These are phyloP conservation scores for Labroides dimidiatus DNA, from an alignment of 2,797 vertebrate species.

Conservation along the genomic window DNA sequence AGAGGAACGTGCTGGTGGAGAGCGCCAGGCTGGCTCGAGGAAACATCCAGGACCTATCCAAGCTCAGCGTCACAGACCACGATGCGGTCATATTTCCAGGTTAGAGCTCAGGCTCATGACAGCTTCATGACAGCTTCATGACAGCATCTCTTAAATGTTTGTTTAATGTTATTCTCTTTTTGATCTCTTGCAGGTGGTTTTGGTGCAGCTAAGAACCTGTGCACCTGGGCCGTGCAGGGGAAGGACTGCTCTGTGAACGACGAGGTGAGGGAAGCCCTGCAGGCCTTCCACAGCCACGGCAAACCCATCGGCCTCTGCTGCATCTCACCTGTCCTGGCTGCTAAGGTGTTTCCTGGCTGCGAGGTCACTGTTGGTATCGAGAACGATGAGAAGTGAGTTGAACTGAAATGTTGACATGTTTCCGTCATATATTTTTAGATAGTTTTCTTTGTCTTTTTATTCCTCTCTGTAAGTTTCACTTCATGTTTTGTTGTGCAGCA, in stretches of 20 bases:
- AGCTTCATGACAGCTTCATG: neutral
- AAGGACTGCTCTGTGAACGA: constrained; percentile 85
- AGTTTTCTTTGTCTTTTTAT: too few relatives aligned
- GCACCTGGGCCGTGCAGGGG: constrained; percentile 88
- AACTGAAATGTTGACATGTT: too few relatives aligned
- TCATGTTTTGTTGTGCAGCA: neutral
- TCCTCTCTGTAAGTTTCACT: too few relatives aligned
- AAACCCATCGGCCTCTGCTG: constrained; percentile 89
- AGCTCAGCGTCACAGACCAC: constrained; percentile 80
- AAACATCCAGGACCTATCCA: constrained; percentile 83
- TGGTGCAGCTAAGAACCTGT: constrained; percentile 87
- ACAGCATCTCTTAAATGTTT: too few relatives aligned
- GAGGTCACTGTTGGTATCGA: constrained; percentile 86
- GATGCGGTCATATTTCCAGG: constrained; percentile 87
- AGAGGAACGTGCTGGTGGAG: constrained; percentile 86
- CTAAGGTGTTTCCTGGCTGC: constrained; percentile 86
- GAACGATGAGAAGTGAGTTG: constrained; percentile 81
- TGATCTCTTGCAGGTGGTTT: constrained; percentile 79
- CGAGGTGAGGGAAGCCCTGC: constrained; percentile 79
- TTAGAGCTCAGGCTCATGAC: constrained; percentile 44
- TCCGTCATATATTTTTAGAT: too few relatives aligned
- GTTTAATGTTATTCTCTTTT: neutral
- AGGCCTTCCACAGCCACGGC: constrained; percentile 82
- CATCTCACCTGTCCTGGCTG: constrained; percentile 87
- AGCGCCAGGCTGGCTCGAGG: constrained; percentile 86